phyloP scores from a whole-genome alignment of 2,113 vertebrate species.

The Vidua chalybeata region DNA sequence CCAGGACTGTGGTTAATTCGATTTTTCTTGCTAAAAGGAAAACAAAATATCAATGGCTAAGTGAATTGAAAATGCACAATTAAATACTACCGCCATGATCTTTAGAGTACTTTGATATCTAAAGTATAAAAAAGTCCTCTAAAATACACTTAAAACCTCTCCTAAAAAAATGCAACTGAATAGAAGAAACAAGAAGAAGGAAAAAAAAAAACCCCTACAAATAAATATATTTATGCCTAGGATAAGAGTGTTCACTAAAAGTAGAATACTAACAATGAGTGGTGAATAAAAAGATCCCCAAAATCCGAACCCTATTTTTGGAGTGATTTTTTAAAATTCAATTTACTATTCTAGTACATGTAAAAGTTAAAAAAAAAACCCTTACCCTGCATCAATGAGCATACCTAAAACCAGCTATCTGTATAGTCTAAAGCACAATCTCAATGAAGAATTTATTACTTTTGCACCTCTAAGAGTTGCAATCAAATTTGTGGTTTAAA shows the following conservation, averaged over 20 bases:
- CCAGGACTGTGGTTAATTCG: not conserved
- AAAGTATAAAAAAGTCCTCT: not conserved
- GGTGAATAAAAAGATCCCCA: rapidly evolving
- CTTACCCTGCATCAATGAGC: not conserved
- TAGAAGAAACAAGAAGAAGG: not conserved
- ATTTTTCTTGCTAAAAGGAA: not conserved
- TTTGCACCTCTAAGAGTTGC: not conserved
- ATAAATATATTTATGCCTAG: not conserved
- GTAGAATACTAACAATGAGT: not conserved
- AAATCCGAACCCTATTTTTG: rapidly evolving
- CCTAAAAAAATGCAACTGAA: not conserved
- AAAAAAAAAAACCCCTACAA: not conserved
- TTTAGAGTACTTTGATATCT: not conserved
- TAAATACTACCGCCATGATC: not conserved
- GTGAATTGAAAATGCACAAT: not conserved
- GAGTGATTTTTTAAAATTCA: not conserved
- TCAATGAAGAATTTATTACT: not conserved
- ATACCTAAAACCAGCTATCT: not conserved
- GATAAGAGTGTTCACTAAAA: not conserved
- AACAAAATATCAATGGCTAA: not conserved
- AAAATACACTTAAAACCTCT: not conserved
- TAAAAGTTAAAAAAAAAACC: not conserved
- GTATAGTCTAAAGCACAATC: not conserved
- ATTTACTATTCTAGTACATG: not conserved
- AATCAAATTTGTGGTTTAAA: not conserved